Conservation (phyloP, 2,888 invertebrate genomes). For the Ernsta delagoae region DNA sequence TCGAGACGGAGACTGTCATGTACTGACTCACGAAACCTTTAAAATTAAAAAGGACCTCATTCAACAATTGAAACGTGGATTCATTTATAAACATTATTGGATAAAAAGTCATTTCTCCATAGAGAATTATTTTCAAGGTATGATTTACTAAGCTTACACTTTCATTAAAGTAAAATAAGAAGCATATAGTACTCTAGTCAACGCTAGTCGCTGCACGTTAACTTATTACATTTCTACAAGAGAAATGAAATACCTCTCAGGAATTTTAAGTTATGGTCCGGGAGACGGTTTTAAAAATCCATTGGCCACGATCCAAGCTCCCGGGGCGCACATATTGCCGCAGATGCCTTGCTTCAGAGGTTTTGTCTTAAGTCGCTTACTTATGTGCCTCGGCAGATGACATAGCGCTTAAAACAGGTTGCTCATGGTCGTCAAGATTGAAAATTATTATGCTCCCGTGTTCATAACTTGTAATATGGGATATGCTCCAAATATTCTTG, state of each 20-base stretch:
- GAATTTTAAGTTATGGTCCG: conserved; percentile 22
- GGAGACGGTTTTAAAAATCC: conserved; percentile 20
- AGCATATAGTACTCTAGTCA: neutral
- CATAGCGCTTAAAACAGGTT: conserved; percentile 11
- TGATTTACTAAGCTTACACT: neutral
- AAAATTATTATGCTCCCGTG: conserved; percentile 21
- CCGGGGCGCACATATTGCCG: conserved; percentile 27
- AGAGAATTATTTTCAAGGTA: no score
- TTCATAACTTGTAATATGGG: conserved; percentile 6
- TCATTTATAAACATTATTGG: no score
- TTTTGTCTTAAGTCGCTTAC: conserved; percentile 33
- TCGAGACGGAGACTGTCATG: no score
- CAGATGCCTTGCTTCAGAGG: conserved; percentile 3
- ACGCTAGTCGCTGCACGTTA: neutral
- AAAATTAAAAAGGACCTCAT: neutral
- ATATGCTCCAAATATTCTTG: conserved; percentile 1
- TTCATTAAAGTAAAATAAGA: neutral
- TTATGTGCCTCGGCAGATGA: conserved; percentile 21
- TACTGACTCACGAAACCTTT: no score
- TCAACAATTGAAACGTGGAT: no score
- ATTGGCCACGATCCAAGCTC: conserved; percentile 22
- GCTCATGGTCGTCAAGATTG: conserved; percentile 19
- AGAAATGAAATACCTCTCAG: conserved; percentile 18
- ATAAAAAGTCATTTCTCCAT: no score
- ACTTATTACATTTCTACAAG: neutral